phyloP scores from a whole-genome alignment of 1,140 invertebrate genomes.

The Stenopsyche tienmushanensis region DNA sequence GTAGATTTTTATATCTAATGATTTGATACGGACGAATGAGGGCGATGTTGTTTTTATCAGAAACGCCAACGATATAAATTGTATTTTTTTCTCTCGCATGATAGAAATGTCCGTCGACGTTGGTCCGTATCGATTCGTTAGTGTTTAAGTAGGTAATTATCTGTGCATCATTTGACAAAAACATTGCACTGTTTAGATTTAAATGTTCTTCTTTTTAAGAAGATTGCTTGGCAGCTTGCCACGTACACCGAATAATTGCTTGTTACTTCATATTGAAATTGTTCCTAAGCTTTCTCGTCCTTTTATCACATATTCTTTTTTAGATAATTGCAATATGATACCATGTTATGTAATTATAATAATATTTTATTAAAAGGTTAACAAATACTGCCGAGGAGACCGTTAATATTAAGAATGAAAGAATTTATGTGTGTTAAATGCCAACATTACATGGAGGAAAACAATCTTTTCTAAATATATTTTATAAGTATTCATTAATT shows the following conservation, averaged over 20 bases:
- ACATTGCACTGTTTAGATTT: background rate
- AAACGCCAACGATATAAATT: conserved; percentile 2
- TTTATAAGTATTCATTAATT: background rate
- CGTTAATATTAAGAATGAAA: background rate
- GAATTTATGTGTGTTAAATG: background rate
- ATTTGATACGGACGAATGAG: conserved; percentile 7
- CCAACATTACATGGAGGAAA: background rate
- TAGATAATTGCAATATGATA: background rate
- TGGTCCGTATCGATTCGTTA: no score
- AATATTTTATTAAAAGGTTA: conserved; percentile 4
- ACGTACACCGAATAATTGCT: conserved; percentile 1
- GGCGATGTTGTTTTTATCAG: no score
- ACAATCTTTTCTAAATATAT: background rate
- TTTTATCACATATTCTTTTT: background rate
- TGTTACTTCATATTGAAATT: conserved; percentile 8
- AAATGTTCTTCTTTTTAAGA: background rate
- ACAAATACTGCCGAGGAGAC: background rate
- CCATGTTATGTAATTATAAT: background rate
- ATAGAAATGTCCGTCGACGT: background rate
- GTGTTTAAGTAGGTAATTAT: no score
- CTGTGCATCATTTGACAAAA: no score
- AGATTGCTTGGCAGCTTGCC: background rate
- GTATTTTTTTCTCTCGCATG: background rate
- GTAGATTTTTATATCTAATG: background rate
- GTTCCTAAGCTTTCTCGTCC: background rate